A percentile compares a stretch with the other conserved stretches of the same genome.
Conservation (phyloP, 30 jellyfish, hydroid and myxozoan genomes). For the Chironex yamaguchii region DNA sequence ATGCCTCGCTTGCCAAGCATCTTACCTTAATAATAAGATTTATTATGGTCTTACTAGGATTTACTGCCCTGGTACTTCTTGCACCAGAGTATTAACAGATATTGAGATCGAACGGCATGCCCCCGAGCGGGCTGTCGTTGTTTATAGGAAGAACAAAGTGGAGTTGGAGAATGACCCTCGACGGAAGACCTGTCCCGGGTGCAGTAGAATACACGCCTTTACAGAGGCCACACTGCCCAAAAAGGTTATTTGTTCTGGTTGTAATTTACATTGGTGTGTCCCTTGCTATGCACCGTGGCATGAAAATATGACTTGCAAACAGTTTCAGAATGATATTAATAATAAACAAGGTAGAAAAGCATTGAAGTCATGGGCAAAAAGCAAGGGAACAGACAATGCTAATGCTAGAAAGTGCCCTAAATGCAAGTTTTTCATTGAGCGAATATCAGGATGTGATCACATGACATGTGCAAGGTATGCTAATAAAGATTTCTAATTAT, state of each 20-base stretch:
- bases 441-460: slow-evolving; percentile 90
- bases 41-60: too few relatives aligned
- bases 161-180: slow-evolving; percentile 80
- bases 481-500: neutral
- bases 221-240: slow-evolving; percentile 38
- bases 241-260: slow-evolving; percentile 54
- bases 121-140: slow-evolving; percentile 4
- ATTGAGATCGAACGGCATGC: slow-evolving; percentile 40
- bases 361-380: slow-evolving; percentile 85
- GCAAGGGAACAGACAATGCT: slow-evolving; percentile 54
- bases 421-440: slow-evolving; percentile 80
- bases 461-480: slow-evolving; percentile 80
- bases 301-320: slow-evolving; percentile 70
- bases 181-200: slow-evolving; percentile 89
- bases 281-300: slow-evolving; percentile 95
- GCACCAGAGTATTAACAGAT: slow-evolving; percentile 45
- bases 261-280: slow-evolving; percentile 82
- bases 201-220: slow-evolving; percentile 64
- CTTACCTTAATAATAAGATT: too few relatives aligned
- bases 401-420: slow-evolving; percentile 90
- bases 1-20: too few relatives aligned
- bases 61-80: slow-evolving; percentile 53
- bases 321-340: slow-evolving; percentile 71
- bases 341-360: slow-evolving; percentile 83
- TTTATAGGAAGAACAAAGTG: slow-evolving; percentile 62